phyloP scores from a whole-genome alignment of 2,888 invertebrate species.

The Orchesellides sinensis region DNA sequence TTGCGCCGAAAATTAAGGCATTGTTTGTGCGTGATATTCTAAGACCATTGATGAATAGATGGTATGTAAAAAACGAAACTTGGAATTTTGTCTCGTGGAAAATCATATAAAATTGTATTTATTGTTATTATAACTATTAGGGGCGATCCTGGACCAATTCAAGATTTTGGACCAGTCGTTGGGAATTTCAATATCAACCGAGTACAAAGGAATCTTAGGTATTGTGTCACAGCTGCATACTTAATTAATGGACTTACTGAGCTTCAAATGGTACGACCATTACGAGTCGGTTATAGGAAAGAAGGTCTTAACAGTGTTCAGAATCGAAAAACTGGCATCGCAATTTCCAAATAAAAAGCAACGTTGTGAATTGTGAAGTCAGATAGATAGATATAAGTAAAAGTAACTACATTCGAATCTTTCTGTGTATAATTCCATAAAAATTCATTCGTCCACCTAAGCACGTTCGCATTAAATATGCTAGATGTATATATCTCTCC shows the following conservation, averaged over 20 bases:
- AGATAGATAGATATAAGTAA: too few species aligned
- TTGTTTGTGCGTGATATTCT: slow-evolving; percentile 29
- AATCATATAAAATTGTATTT: background rate
- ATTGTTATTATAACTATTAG: slow-evolving; percentile 4
- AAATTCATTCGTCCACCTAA: background rate
- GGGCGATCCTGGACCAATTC: slow-evolving; percentile 38
- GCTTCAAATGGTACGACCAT: slow-evolving; percentile 43
- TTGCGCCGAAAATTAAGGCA: slow-evolving; percentile 19
- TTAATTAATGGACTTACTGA: slow-evolving; percentile 8
- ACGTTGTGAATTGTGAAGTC: too few species aligned
- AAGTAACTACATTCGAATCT: too few species aligned
- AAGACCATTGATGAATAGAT: slow-evolving; percentile 11
- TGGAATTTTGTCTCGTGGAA: background rate
- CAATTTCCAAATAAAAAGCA: background rate
- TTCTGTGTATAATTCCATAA: too few species aligned
- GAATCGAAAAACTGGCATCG: slow-evolving; percentile 44
- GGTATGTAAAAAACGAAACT: slow-evolving; percentile 9
- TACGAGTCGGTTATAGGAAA: slow-evolving; percentile 19
- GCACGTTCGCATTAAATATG: too few species aligned
- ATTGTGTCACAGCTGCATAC: slow-evolving; percentile 35
- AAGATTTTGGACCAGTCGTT: slow-evolving; percentile 27
- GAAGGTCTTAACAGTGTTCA: slow-evolving; percentile 25
- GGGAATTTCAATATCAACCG: slow-evolving; percentile 29
- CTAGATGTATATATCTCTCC: too few species aligned
- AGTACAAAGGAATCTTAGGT: slow-evolving; percentile 17